These are phyloP conservation scores for Busseola fusca DNA, from an alignment of 2,888 invertebrate species.

Conservation along the genomic window DNA sequence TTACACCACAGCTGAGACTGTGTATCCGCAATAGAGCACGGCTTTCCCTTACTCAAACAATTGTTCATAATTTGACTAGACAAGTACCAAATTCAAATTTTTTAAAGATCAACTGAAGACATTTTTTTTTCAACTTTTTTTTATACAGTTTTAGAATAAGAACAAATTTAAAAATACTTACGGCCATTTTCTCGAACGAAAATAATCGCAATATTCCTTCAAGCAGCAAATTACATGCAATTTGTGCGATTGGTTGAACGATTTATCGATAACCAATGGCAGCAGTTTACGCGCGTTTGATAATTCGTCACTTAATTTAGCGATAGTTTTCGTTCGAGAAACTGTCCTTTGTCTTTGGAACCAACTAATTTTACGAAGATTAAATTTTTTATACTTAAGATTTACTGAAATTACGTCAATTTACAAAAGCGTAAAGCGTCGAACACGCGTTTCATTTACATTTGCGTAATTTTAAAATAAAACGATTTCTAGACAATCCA, in stretches of 20 bases:
- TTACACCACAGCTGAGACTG: neutral
- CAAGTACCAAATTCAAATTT: constrained; percentile 45
- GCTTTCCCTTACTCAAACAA: neutral
- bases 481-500: constrained; percentile 5
- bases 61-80: constrained; percentile 63
- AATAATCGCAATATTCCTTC: neutral
- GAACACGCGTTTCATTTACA: neutral
- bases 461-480: constrained; percentile 2
- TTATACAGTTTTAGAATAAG: neutral
- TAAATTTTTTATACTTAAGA: neutral
- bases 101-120: neutral
- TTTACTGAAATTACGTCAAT: neutral
- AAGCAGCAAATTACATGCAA: neutral
- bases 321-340: neutral
- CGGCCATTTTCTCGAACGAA: neutral
- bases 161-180: neutral
- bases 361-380: constrained; percentile 1
- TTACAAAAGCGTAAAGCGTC: neutral
- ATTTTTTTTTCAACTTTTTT: neutral
- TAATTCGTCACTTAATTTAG: neutral
- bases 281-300: neutral
- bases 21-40: neutral
- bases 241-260: too few species aligned
- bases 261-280: neutral
- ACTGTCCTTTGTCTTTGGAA: constrained; percentile 18